Base-by-base conservation (phyloP, 2,113 vertebrate genomes). In the Cyprinodon tularosa region DNA sequence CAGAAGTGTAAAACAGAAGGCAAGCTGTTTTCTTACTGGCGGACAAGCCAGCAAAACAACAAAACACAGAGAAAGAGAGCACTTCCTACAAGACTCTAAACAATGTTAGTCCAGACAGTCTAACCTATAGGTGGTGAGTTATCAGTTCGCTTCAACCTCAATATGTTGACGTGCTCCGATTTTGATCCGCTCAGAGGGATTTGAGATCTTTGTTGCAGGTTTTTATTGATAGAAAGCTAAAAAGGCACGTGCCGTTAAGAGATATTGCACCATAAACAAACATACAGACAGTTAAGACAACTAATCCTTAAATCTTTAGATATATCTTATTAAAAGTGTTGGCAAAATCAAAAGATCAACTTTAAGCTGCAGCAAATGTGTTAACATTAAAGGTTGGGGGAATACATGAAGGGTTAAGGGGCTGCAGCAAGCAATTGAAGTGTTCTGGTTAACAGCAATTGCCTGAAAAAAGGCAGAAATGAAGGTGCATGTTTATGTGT, bases 161-260 rank as follows among this genome's bases (percentile, higher is more conserved):
- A 44, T 82, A 86, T 81, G 89, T 84, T 50, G 48, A 91, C 89
- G 88, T 92, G 90, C 90, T 93, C 91, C 84, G 4, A 85, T 93
- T 57, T 91, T 66, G 85, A 93, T 90, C 90, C 82, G 82, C 86
- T 90, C 82, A 67, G 72, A 74, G 90, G 84, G 85, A 81, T 88
- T 88, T 83, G 81, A 87, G 80, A 85, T 89, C 83, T 71, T 90
- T 70, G 40, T 75, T 83, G 82, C 87, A 81, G 77, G 83, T 84
- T 91, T 93, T 88, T 86, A 87, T 76, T 92, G 93, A 94, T 90
- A 88, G 88, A 88, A 93, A 93, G 92, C 93, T 90, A 94, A 93
- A 94, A 95, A 95, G 94, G 94, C 94, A 93, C 93, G 86, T 93
- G 93, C 93, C 86, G 84, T 92, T 90, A 88, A 89, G 90, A 92